Evolutionary conservation across 2,888 invertebrate genomes (phyloP).

Genomic region (Tryphoninae sp.): DNA sequence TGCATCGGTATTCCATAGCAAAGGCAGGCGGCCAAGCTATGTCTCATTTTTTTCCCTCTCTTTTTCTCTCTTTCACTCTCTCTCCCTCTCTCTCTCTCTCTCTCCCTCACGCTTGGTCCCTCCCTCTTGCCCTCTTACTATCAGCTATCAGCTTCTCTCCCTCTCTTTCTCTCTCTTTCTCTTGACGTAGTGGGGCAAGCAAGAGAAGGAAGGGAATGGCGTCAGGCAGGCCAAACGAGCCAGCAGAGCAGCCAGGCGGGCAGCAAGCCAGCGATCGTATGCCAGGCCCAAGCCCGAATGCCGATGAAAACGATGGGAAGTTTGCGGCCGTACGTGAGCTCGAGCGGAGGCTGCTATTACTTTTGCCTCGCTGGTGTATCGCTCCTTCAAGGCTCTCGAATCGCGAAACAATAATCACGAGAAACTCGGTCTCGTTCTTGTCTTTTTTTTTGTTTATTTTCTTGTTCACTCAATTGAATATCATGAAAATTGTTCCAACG

Average conservation of each 20-base stretch:
- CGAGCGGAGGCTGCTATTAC: conserved; percentile 65
- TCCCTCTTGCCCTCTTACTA: neutral
- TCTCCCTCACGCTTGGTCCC: neutral
- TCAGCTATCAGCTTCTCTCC: neutral
- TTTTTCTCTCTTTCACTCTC: neutral
- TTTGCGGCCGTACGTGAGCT: conserved; percentile 68
- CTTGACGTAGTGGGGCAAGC: conserved; percentile 25
- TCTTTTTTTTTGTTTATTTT: neutral
- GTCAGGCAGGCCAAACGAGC: conserved; percentile 64
- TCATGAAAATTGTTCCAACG: neutral
- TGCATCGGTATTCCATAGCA: conserved; percentile 49
- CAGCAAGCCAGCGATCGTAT: conserved; percentile 35
- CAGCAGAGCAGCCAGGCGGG: conserved; percentile 36
- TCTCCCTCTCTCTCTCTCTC: neutral
- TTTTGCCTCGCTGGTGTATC: neutral
- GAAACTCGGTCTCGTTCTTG: neutral
- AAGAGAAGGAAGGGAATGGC: conserved; percentile 70
- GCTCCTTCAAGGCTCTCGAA: conserved; percentile 23
- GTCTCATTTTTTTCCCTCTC: conserved; percentile 18
- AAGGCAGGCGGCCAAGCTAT: conserved; percentile 30
- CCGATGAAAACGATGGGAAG: conserved; percentile 67
- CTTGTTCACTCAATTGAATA: neutral
- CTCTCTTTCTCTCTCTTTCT: conserved; percentile 12
- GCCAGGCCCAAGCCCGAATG: conserved; percentile 62
- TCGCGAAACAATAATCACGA: conserved; percentile 2